Conservation (phyloP, 2,113 vertebrate species). For the Prinia subflava region DNA sequence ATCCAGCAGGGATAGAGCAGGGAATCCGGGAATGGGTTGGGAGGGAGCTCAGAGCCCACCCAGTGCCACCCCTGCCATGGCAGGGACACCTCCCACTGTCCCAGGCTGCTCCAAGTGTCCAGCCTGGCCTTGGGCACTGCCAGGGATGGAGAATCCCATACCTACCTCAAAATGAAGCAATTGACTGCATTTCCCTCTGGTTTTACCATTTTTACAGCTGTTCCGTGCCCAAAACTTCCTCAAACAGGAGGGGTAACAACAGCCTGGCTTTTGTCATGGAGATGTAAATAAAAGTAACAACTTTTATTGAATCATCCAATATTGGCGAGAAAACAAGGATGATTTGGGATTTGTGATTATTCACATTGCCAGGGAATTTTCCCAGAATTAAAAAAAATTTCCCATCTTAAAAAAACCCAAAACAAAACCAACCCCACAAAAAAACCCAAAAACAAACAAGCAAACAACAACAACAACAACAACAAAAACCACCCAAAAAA, state of each 20-base stretch:
- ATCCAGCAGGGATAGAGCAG: neutral
- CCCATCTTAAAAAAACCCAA: neutral
- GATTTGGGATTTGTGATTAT: neutral
- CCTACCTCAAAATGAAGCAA: neutral
- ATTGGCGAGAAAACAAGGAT: neutral
- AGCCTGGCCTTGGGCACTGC: fast-evolving
- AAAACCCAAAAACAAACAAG: neutral
- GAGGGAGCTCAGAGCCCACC: fast-evolving
- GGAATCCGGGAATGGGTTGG: fast-evolving
- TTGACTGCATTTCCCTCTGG: neutral
- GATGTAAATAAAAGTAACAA: neutral
- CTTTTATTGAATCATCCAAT: neutral
- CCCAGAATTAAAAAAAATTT: neutral
- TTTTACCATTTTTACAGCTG: neutral
- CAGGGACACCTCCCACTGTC: neutral
- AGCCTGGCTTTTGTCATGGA: neutral
- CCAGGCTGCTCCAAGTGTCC: neutral
- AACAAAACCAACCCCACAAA: too few species aligned
- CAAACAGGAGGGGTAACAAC: neutral
- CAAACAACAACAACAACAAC: too few species aligned
- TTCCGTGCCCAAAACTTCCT: neutral
- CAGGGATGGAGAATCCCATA: neutral
- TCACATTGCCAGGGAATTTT: neutral
- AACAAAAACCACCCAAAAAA: too few species aligned
- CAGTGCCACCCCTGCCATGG: neutral